Evolutionary conservation across 2,113 vertebrate species (phyloP).

Genomic region (Cygnus buccinator): DNA sequence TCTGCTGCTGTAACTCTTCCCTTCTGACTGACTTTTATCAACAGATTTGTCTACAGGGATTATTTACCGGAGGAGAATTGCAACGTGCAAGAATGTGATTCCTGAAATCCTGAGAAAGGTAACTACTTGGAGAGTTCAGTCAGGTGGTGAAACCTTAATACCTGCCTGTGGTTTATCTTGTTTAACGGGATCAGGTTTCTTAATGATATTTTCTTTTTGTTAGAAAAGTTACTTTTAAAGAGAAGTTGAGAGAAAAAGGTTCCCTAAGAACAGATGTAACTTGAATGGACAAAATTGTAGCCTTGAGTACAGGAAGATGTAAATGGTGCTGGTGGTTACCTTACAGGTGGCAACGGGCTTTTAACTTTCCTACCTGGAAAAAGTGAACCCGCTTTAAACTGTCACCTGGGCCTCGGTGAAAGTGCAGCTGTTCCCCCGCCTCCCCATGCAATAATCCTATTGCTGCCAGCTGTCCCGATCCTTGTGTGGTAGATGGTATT

Average conservation of each 20-base stretch:
- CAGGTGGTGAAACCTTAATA: background rate
- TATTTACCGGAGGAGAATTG: constrained; percentile 75
- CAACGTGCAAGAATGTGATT: constrained; percentile 77
- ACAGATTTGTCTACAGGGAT: constrained; percentile 72
- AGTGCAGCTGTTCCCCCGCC: background rate
- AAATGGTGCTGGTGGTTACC: background rate
- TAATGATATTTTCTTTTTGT: background rate
- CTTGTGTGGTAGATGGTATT: background rate
- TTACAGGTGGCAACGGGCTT: background rate
- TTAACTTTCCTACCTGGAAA: background rate
- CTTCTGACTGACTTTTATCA: background rate
- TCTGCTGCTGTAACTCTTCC: background rate
- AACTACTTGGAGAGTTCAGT: constrained; percentile 2
- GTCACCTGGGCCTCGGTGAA: background rate
- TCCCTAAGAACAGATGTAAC: background rate
- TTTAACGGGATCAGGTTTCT: background rate
- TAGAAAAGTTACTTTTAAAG: background rate
- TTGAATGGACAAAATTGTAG: background rate
- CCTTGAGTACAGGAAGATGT: background rate
- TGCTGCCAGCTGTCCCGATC: background rate
- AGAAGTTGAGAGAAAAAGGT: background rate
- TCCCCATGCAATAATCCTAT: fast-evolving
- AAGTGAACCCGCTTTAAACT: background rate
- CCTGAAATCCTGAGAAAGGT: constrained; percentile 79
- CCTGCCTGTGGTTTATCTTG: background rate